Evolutionary conservation across 2,797 vertebrate species (phyloP), one percentile per base, ranked within the genome.

Genomic region (Numenius phaeopus): DNA sequence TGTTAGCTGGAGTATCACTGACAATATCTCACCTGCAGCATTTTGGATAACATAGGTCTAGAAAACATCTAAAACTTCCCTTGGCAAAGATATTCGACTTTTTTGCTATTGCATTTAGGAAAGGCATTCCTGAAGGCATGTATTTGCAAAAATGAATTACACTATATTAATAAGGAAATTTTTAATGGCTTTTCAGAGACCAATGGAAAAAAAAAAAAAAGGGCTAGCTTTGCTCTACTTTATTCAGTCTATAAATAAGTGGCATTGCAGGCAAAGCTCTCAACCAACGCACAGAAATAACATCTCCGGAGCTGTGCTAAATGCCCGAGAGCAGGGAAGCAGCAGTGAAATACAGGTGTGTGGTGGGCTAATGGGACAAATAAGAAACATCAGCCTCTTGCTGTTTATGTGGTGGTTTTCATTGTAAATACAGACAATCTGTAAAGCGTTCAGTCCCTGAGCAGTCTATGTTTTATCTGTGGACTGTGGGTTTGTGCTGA

Each of bases 1-100:
- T 11, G 10, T 61, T 70, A 65, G 39, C 46, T 65, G 3, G 26
- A 37, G 22, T 40, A 32, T 27, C 7, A 30, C 5, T 21, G 16
- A 12, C 3, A 0, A 1, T 37, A 12, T 30, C 29, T 65, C 7
- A 15, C 13, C 30, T 11, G 30, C 7, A 58, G 16, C 5, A 15
- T 54, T 70, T 59, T 30, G 40, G 12, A 3, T 46, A 40, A 14
- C 9, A 1, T 8, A 70, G 23, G 13, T 62, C 42, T 67, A 6
- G 19, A n/a, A 20, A 26, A 52, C 2, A 8, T 10, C 20, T 1
- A 54, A 39, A 59, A 37, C 57, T 39, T 71, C 37, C 21, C 39
- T 72, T 46, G 21, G 22, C 32, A 37, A 57, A 66, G 30, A 14
- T 39, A 29, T 2, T 37, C 64, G n/a, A 5, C 11, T 49, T 75